Base-by-base conservation (phyloP, 2,888 invertebrate genomes). In the Strigamia maritima region DNA sequence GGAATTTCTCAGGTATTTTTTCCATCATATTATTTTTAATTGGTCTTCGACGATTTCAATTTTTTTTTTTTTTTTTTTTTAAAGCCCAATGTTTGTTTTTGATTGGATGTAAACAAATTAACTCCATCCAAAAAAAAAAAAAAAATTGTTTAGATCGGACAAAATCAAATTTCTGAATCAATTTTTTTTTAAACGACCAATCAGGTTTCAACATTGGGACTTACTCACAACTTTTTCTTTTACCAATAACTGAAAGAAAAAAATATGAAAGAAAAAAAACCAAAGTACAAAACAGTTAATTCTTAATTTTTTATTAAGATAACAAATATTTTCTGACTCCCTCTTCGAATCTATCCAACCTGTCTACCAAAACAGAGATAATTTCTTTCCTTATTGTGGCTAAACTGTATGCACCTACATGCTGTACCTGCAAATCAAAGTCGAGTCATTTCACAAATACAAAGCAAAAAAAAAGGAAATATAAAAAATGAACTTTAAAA, bases 391-490 rank as follows among this genome's bases (percentile, higher is more conserved):
- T 28, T 70, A 70, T 28, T 28, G 28, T 70, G 70, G 70, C 70
- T 28, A 70, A 70, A 70, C 70, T 28, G 28, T 65, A 65, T 65
- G 65, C 65, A 65, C 28, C 26, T 65, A 65, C 65, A 65, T 65
- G 65, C 65, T 65, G 70, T 70, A 70, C 70, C 70, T 70, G 70
- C 70, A 70, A 65, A 65, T 65, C 60, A 65, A 24, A 70, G 70
- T 70, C 26, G 19, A 70, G 26, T 70, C 70, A 70, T 70, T 70
- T 70, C 70, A 70, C 70, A 24, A 70, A 70, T 28, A 70, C 14
- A 70, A 70, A 70, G 54, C 54, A 54, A 54, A 54, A n/a, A 19
- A 1, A 6, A 54, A n/a, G 3, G 19, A 54, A n/a, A 16, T 19
- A 16, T 3, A n/a, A 65, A 65, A 65, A 28, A 8, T 26, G 24